Base-by-base conservation (phyloP, 1,140 invertebrate species). In the Dendrolimus punctatus region DNA sequence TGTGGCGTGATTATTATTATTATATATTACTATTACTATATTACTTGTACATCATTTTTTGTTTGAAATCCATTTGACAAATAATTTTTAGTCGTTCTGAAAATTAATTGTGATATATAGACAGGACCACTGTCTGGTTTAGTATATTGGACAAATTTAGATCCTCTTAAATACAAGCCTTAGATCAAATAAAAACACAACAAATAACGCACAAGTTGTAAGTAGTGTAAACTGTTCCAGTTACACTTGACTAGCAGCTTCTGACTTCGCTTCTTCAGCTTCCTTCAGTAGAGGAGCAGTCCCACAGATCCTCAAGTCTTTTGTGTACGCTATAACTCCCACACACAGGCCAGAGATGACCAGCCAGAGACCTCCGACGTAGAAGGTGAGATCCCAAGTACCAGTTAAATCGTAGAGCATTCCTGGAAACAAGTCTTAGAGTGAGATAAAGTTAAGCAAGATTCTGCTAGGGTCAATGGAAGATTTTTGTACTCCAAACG, bases 291-390 rank as follows among this genome's bases (percentile, higher is more conserved):
- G 72, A 0, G 89, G 89, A 5, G 89, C 88, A 5, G 68, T 80
- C 39, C 92, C 91, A 76, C 89, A 90, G n/a, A 93, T 88, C 43
- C 89, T 88, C 10, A 87, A 68, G 68, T 92, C 91, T 48, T 87
- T 91, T 0, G 91, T 92, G 61, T 88, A 90, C 0, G 91, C 90
- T 51, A 93, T 90, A 8, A 92, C 71, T 2, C 90, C 90, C 10
- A 96, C 88, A 49, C 95, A 90, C 1, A 92, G 51, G 3, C 95
- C 95, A 5, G 94, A 92, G 1, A 96, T 53, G 8, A 94, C 85
- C 8, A 95, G 91, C 88, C 92, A 93, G 2, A 91, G 64, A 10
- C 94, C 94, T n/a, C 92, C 93, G 64, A 93, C 85, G 68, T 92
- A 91, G 79, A 95, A 96, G 0, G 94, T 92, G 42, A 91, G 72